phyloP scores from a whole-genome alignment of 1,140 invertebrate genomes.

The Orussus abietinus region DNA sequence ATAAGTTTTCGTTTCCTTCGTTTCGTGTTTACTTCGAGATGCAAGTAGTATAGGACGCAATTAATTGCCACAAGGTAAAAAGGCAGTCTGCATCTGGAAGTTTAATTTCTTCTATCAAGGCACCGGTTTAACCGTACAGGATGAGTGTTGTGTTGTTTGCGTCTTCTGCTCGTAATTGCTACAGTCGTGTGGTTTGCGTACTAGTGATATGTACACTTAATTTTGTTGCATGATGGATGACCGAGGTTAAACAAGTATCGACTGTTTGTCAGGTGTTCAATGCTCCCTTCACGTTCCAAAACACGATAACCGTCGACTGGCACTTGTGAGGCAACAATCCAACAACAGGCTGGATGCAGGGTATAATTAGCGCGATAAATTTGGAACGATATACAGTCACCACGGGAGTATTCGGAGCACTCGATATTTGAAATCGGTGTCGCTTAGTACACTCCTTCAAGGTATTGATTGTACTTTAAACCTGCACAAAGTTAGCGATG shows the following conservation, averaged over 20 bases:
- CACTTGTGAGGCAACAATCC: conserved; percentile 10
- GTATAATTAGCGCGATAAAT: conserved; percentile 43
- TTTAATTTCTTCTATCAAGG: not conserved
- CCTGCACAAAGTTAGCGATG: no score
- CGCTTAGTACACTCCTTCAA: conserved; percentile 15
- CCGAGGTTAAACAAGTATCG: no score
- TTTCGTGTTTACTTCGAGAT: no score
- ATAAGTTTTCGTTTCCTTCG: no score
- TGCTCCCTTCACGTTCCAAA: not conserved
- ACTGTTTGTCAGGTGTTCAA: not conserved
- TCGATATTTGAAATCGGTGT: conserved; percentile 9
- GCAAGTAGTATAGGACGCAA: no score
- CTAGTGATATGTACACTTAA: no score
- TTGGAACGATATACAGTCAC: conserved; percentile 26
- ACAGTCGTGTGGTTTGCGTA: no score
- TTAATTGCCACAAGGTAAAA: no score
- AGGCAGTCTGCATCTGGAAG: no score
- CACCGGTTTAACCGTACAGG: conserved; percentile 1
- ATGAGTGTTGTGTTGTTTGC: no score
- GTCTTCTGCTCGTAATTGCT: conserved; percentile 12
- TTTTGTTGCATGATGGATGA: no score
- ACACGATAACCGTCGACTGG: not conserved
- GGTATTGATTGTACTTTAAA: no score
- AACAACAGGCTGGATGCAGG: conserved; percentile 17
- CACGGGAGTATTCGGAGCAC: conserved; percentile 30